Conservation (phyloP, 1,140 invertebrate genomes). For the Neotoxoptera formosana region DNA sequence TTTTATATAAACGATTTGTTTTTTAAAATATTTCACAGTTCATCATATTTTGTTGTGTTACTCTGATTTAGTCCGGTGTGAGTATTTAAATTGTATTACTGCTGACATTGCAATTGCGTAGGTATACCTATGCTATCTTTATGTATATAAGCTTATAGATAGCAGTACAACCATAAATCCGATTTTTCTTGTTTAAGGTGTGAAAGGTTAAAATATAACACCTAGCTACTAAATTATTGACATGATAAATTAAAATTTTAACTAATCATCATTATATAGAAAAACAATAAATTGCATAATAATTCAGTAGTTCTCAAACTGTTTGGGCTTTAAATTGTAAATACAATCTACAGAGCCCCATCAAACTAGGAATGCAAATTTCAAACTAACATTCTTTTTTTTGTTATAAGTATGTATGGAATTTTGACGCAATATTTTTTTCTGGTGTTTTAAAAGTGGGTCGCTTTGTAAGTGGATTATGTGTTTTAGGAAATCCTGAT, state of each 20-base stretch:
- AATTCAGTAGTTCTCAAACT: too few relatives aligned
- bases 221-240: background rate
- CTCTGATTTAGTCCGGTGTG: background rate
- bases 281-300: background rate
- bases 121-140: background rate
- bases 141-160: background rate
- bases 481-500: too few relatives aligned
- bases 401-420: too few relatives aligned
- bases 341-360: too few relatives aligned
- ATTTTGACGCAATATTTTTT: too few relatives aligned
- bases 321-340: too few relatives aligned
- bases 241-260: background rate
- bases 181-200: background rate
- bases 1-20: background rate
- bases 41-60: background rate
- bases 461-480: too few relatives aligned
- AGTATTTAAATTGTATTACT: background rate
- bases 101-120: background rate
- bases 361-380: too few relatives aligned
- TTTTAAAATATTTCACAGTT: background rate
- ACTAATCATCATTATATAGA: background rate
- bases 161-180: background rate
- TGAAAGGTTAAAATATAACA: conserved; percentile 5
- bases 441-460: too few relatives aligned
- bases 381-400: too few relatives aligned